These are phyloP conservation scores for Apis florea DNA, from an alignment of 1,140 invertebrate genomes.

Conservation along the genomic window DNA sequence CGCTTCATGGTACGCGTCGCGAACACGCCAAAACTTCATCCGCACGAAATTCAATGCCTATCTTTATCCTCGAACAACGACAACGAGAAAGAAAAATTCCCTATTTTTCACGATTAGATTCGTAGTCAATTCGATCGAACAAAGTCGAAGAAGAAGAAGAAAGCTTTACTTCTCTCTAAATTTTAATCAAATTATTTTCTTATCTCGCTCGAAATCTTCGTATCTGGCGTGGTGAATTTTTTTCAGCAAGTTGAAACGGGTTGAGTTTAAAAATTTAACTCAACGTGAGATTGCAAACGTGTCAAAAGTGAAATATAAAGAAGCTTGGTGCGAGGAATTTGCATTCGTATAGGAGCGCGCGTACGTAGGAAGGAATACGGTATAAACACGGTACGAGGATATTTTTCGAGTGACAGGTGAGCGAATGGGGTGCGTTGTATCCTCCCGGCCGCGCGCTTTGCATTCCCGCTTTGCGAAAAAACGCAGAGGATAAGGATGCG, in stretches of 20 bases:
- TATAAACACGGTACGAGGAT: background rate
- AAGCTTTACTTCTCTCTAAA: too few species aligned
- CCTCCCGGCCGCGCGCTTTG: background rate
- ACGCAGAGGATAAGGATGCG: background rate
- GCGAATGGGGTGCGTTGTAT: slow-evolving; percentile 13
- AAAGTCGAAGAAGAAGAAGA: too few species aligned
- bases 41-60: background rate
- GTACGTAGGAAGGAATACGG: slow-evolving; percentile 1
- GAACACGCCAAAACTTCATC: background rate
- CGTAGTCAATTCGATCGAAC: too few species aligned
- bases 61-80: too few species aligned
- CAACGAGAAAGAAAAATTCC: background rate
- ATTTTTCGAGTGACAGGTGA: slow-evolving; percentile 32
- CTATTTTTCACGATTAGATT: background rate
- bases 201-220: too few species aligned
- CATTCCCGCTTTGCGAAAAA: background rate
- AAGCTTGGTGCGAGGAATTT: background rate
- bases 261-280: background rate
- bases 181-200: too few species aligned
- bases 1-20: background rate
- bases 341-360: slow-evolving; percentile 5
- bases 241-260: too few species aligned
- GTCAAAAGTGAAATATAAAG: background rate
- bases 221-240: too few species aligned
- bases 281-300: background rate